phyloP scores from a whole-genome alignment of 2,888 invertebrate genomes.

The Deroplatys truncata region DNA sequence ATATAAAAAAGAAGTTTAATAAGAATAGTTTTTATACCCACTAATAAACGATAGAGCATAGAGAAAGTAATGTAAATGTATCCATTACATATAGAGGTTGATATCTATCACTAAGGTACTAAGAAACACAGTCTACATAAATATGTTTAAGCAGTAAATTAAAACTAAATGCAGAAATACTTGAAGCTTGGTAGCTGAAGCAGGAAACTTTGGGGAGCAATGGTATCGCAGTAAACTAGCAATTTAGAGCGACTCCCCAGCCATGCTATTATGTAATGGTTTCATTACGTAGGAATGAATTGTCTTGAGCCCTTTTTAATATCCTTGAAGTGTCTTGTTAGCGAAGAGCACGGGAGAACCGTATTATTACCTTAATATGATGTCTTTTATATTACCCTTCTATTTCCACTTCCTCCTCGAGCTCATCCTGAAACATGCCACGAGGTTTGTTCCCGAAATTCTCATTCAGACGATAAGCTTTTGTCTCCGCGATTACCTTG shows the following conservation, averaged over 20 bases:
- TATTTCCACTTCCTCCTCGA: background rate
- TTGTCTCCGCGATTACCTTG: no score
- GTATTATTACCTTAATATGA: background rate
- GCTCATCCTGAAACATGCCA: background rate
- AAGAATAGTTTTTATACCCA: no score
- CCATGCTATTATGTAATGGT: background rate
- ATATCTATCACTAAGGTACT: no score
- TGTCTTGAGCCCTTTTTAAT: background rate
- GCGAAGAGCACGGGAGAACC: background rate
- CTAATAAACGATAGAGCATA: no score
- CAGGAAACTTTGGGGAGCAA: background rate
- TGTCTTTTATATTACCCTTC: slow-evolving; percentile 1
- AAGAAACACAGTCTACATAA: no score
- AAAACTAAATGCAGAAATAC: background rate
- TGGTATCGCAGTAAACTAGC: background rate
- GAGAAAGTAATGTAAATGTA: no score
- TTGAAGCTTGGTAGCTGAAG: background rate
- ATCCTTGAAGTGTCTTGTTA: background rate
- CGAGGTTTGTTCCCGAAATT: background rate
- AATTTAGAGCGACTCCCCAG: background rate
- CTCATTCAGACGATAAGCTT: no score
- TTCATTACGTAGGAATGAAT: background rate
- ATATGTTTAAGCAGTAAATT: no score
- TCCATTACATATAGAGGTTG: no score
- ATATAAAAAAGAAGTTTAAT: no score